A percentile compares a stretch with the other conserved stretches of the same genome.
Evolutionary conservation across 1,140 invertebrate species (phyloP).

Genomic region (Papilio polyxenes): DNA sequence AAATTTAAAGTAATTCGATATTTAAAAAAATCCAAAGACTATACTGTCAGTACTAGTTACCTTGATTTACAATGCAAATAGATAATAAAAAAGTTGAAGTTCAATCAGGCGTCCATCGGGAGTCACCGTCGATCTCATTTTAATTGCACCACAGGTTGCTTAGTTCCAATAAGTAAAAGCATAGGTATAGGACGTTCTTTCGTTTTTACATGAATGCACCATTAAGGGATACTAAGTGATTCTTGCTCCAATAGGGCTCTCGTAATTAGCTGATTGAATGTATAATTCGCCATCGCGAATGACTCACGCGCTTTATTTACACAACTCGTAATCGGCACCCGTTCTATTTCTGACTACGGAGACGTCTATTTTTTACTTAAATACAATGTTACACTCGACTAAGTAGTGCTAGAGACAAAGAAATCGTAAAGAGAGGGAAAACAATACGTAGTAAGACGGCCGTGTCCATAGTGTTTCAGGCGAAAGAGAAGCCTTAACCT

Average conservation of each 20-base stretch:
- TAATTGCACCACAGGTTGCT: conserved; percentile 31
- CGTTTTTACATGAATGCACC: conserved; percentile 31
- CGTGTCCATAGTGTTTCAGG: conserved; percentile 45
- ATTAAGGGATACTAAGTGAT: conserved; percentile 31
- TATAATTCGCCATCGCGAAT: conserved; percentile 32
- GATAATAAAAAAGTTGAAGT: conserved; percentile 13
- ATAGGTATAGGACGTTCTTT: not conserved
- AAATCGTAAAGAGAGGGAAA: conserved; percentile 48
- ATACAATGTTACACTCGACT: conserved; percentile 30
- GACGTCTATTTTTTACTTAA: conserved; percentile 21
- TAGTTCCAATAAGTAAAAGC: conserved; percentile 26
- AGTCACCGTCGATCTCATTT: conserved; percentile 27
- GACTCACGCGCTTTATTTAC: conserved; percentile 33
- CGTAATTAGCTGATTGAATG: conserved; percentile 34
- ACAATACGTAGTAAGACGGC: conserved; percentile 30
- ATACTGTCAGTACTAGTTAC: not conserved
- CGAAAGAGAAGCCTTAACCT: conserved; percentile 71
- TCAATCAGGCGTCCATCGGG: not conserved
- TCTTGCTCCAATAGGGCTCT: conserved; percentile 29
- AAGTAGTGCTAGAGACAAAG: conserved; percentile 33
- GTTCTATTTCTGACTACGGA: conserved; percentile 34
- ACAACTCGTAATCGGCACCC: conserved; percentile 16
- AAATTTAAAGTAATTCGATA: not conserved
- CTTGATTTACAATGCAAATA: conserved; percentile 3
- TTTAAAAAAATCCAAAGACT: not conserved